Base-by-base conservation (phyloP, 2,888 invertebrate genomes). In the Chymomyza procnemis region DNA sequence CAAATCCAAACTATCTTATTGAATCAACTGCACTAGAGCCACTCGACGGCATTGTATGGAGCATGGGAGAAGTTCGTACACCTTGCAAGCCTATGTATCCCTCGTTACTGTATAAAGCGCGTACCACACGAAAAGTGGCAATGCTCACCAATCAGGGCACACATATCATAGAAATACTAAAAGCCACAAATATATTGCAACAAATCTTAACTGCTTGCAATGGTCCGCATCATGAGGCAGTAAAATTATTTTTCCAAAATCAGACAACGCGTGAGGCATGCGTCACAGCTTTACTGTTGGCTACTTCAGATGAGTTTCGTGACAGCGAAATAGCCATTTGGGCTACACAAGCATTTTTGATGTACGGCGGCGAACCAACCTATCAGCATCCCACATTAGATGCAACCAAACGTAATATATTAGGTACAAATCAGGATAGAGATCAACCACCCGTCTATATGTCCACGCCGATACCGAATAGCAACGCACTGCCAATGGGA, bases 261-360 rank as follows among this genome's bases (percentile, higher is more conserved):
- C 96, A 96, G 88, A 94, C 94, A 60, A 94, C 95, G 67, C 94
- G 96, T 63, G 97, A 98, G 90, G 97, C 97, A 0, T 98, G 97
- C 90, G 96, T 96, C 0, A 97, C 96, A 50, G 95, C 96, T 64
- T 92, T 98, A 55, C 94, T 96, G 78, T 91, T 99, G 67, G 97
- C 98, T 0, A 97, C 97, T 68, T 94, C 95, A 63, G 93, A 92
- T 26, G 88, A 88, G 9, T 82, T 88, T 72, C 81, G 87, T 2
- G 94, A 94, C 80, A 92, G 92, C 12, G 94, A 96, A 71, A 92
- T 96, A 1, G 94, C 95, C 59, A 95, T 97, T 87, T 96, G 96
- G 95, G 98, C 98, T 0, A 95, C 97, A 0, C 94, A 97, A 79
- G 97, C 98, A 0, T 97, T 98, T 91, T 96, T 98, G 91, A 91